A percentile compares a stretch with the other conserved stretches of the same genome.
Evolutionary conservation across 2,113 vertebrate species (phyloP).

Genomic region (Lethenteron reissneri): DNA sequence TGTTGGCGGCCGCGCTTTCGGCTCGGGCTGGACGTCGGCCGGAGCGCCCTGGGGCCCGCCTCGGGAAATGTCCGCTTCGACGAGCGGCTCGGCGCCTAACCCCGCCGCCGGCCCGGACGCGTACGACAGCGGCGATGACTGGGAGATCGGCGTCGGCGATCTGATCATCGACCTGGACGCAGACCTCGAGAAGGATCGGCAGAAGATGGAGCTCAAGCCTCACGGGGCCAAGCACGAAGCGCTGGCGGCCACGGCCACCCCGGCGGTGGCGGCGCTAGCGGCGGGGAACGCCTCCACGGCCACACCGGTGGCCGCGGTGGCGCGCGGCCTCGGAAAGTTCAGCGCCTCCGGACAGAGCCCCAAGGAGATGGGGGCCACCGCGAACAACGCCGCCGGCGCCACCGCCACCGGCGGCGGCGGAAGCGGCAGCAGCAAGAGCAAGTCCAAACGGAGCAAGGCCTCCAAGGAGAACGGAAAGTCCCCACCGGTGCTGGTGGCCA

Average conservation of each 20-base stretch:
- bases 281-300: too few relatives aligned
- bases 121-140: slow-evolving; percentile 59
- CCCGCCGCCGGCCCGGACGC: slow-evolving; percentile 39
- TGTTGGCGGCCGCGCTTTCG: not conserved
- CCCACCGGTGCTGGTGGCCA: slow-evolving; percentile 20
- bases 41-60: not conserved
- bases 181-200: slow-evolving; percentile 76
- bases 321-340: too few relatives aligned
- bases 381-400: slow-evolving; percentile 42
- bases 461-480: slow-evolving; percentile 84
- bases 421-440: slow-evolving; percentile 69
- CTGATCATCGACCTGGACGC: slow-evolving; percentile 74
- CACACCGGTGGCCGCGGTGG: too few relatives aligned
- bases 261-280: too few relatives aligned
- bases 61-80: slow-evolving; percentile 2
- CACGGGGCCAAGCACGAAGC: not conserved
- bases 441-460: slow-evolving; percentile 97
- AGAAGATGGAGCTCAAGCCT: slow-evolving; percentile 69
- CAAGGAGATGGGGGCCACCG: slow-evolving; percentile 72
- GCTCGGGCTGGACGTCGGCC: slow-evolving; percentile 4
- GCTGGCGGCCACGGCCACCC: too few relatives aligned
- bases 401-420: slow-evolving; percentile 59
- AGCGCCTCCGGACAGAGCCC: slow-evolving; percentile 39
- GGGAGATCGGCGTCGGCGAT: slow-evolving; percentile 58
- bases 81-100: not conserved